Evolutionary conservation across 2,797 vertebrate species (phyloP), one percentile per base, ranked within the genome.

Genomic region (Takifugu rubripes): DNA sequence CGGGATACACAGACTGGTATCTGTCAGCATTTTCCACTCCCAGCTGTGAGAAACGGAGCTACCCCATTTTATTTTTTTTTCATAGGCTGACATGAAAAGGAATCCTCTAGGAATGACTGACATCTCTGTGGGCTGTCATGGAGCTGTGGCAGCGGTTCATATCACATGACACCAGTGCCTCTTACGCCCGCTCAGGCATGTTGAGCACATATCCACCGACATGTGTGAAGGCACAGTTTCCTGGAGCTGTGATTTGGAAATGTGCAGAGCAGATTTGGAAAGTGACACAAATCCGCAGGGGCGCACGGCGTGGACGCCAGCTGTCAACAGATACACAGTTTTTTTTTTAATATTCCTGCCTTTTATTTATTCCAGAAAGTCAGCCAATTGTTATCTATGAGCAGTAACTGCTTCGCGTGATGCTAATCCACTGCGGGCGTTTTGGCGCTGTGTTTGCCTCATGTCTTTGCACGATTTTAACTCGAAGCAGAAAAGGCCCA

Each of bases 11-110:
- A 0, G 26, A 29, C 64, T 55, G 76, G 17, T 53, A 11, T 36
- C 47, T 48, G 81, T 79, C 78, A 77, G 73, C 56, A 0, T 75
- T 88, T 84, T 82, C 74, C 78, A 65, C 69, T 82, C 66, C 36
- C 66, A 63, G 78, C 62, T 68, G 64, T 54, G 66, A 68, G 78
- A 83, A 74, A 82, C 10, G n/a, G 72, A 88, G 72, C 77, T 24
- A 16, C 67, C 8, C 50, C 0, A 17, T 58, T 56, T 50, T 59
- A 2, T 5, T 46, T 8, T 46, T 21, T 17, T 46, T 11, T 10
- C 60, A 52, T 27, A 49, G 49, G 61, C 64, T 77, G 79, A 71
- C 72, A 45, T 80, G 70, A 63, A 83, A 71, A 77, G 60, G 68
- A 50, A 54, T 63, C 70, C 60, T 83, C 64, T 15, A 80, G 80